Evolutionary conservation across 2,113 vertebrate species (phyloP), one percentile per base, ranked within the genome.

Genomic region (Bufo bufo): DNA sequence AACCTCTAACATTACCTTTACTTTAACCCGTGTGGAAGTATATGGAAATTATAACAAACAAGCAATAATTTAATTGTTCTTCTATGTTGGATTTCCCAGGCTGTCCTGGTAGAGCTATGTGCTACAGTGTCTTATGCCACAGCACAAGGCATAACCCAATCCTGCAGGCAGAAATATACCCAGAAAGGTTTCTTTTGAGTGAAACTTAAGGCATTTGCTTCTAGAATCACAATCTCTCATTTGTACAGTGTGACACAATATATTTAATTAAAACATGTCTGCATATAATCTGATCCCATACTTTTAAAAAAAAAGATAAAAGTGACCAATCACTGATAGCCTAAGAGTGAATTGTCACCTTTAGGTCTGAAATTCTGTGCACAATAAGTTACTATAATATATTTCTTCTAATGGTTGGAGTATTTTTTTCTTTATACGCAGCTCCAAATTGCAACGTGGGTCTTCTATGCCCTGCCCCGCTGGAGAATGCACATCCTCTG

Each of bases 191-290:
- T 33, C 19, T 43, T 59, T 47, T 8, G 2, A 54, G 72, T 49
- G 23, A 45, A 61, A 81, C 23, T 59, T 81, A 81, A 81, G 56
- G 78, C 78, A 61, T 45, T 17, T 81, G 56, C 50, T 81, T 80
- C 43, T 19, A 81, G 12, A 13, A 7, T 81, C n/a, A 81, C 56
- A 16, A 59, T 13, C 23, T 80, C 9, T 79, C 12, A 59, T 23
- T 14, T 59, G 45, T 52, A 4, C 19, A 79, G 50, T 33, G 16
- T 7, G 77, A 17, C 6, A 58, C 23, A 58, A 56, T 49, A 17
- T 10, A 50, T 75, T 74, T 47, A 14, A 74, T 49, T 49, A 72
- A 72, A 72, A 45, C 20, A 79, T 79, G n/a, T n/a, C n/a, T 79
- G 52, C 10, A 12, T 58, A 1, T 79, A 45, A 61, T 81, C 56